Conservation (phyloP, 2,888 invertebrate genomes). For the Eueremaeus valkanovi region DNA sequence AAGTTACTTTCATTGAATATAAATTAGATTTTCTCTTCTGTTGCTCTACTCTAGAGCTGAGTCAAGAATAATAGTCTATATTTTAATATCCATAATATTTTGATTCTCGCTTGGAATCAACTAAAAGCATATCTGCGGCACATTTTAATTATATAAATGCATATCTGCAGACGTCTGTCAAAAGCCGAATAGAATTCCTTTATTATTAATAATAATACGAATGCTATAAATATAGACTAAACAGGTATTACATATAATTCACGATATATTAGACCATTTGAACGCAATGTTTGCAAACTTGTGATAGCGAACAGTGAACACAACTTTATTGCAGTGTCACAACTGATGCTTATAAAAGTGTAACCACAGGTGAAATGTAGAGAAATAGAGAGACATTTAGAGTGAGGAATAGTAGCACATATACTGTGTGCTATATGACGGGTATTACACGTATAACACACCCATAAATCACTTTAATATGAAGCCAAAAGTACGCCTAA, state of each 20-base stretch:
- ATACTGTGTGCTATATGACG: neutral
- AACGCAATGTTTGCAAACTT: neutral
- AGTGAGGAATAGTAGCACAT: neutral
- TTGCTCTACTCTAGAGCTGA: neutral
- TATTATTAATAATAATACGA: neutral
- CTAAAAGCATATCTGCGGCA: no score
- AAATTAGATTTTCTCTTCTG: neutral
- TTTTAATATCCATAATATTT: no score
- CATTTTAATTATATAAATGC: no score
- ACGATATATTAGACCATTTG: neutral
- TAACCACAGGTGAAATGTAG: slow-evolving; percentile 4
- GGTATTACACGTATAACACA: slow-evolving; percentile 6
- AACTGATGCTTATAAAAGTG: neutral
- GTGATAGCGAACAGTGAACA: neutral
- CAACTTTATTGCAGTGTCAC: neutral
- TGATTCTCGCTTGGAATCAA: no score
- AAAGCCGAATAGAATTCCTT: no score
- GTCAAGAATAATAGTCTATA: no score
- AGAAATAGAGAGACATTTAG: neutral
- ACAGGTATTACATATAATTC: slow-evolving; percentile 1
- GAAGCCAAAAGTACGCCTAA: neutral
- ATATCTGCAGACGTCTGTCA: no score
- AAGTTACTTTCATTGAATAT: neutral
- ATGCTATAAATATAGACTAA: neutral
- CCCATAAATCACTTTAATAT: slow-evolving; percentile 3